These are phyloP conservation scores for Drosophila peninsularis DNA, from an alignment of 2,888 invertebrate species.

Conservation along the genomic window DNA sequence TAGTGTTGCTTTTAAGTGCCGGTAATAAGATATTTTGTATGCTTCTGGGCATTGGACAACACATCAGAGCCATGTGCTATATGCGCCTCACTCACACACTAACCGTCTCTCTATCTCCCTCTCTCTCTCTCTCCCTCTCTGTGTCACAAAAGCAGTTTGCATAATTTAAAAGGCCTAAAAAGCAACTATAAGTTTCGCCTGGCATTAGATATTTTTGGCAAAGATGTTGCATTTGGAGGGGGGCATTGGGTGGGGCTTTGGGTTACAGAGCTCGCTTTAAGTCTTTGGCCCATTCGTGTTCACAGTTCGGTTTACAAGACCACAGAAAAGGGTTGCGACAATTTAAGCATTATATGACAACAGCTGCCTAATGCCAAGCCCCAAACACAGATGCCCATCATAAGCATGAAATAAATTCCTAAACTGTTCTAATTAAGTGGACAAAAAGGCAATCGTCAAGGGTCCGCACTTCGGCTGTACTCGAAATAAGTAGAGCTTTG, in stretches of 20 bases:
- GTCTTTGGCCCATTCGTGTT: slow-evolving; percentile 35
- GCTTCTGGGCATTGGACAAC: slow-evolving; percentile 54
- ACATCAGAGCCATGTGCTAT: slow-evolving; percentile 31
- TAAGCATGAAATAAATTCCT: slow-evolving; percentile 20
- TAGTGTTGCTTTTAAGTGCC: slow-evolving; percentile 70
- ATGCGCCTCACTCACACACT: slow-evolving; percentile 4
- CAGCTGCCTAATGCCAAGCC: slow-evolving; percentile 42
- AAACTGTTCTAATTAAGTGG: slow-evolving; percentile 24
- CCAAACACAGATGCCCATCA: slow-evolving; percentile 38
- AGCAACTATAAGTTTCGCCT: slow-evolving; percentile 60
- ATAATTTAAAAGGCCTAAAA: slow-evolving; percentile 68
- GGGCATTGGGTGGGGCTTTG: slow-evolving; percentile 13
- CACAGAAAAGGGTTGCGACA: slow-evolving; percentile 50
- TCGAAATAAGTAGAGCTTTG: not conserved
- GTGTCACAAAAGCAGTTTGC: slow-evolving; percentile 58
- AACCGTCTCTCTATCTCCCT: not conserved
- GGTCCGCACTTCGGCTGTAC: slow-evolving; percentile 1
- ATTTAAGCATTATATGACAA: slow-evolving; percentile 40
- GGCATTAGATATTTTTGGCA: slow-evolving; percentile 43
- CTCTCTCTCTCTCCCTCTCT: not conserved
- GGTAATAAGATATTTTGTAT: slow-evolving; percentile 72
- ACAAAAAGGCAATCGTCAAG: slow-evolving; percentile 13
- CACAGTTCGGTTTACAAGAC: slow-evolving; percentile 49
- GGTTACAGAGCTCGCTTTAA: slow-evolving; percentile 26
- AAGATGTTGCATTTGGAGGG: slow-evolving; percentile 25